These are phyloP conservation scores for Pica pica DNA, from an alignment of 2,113 vertebrate species.

Conservation along the genomic window DNA sequence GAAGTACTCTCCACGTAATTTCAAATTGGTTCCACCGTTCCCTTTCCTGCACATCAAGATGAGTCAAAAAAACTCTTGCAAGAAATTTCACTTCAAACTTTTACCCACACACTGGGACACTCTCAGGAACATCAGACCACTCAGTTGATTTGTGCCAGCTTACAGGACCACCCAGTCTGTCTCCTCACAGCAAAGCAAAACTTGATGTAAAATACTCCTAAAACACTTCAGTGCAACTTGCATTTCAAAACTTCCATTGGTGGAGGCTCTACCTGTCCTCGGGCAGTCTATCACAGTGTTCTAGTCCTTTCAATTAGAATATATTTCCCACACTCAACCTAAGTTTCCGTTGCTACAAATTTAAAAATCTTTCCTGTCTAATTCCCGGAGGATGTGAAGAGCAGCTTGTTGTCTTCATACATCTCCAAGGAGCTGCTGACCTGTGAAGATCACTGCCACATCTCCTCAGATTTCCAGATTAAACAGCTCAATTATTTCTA, in stretches of 20 bases:
- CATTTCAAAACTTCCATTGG: not conserved
- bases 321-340: not conserved
- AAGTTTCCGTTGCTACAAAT: not conserved
- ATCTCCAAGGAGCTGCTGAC: not conserved
- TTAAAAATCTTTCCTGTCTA: not conserved
- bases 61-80: not conserved
- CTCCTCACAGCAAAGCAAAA: not conserved
- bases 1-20: not conserved
- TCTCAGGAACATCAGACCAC: not conserved
- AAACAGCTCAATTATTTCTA: not conserved
- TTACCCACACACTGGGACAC: no score
- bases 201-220: not conserved
- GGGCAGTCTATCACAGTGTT: not conserved
- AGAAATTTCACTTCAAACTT: not conserved
- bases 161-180: not conserved
- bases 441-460: not conserved
- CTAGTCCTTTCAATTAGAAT: not conserved
- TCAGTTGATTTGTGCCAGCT: accelerated
- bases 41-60: not conserved
- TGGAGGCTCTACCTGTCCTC: not conserved
- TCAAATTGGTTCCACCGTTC: accelerated
- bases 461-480: not conserved
- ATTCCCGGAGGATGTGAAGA: not conserved
- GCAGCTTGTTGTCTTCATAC: not conserved
- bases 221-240: not conserved